Evolutionary conservation across 2,113 vertebrate species (phyloP).

Genomic region (Odontophorus gujanensis): DNA sequence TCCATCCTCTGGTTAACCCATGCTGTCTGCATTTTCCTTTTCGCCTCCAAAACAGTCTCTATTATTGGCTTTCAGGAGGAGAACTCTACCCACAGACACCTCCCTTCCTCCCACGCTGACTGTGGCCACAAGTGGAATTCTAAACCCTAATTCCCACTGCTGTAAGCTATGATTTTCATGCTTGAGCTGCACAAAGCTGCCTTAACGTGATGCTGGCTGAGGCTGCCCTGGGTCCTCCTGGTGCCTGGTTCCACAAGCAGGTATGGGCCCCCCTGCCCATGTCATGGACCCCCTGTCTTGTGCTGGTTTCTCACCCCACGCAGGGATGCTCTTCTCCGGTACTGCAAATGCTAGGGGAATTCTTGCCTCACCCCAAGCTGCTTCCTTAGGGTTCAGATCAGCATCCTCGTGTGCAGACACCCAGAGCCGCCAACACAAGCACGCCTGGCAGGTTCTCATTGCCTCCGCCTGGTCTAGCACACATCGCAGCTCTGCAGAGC

Average conservation of each 20-base stretch:
- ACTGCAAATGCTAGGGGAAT: accelerated
- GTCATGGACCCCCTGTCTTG: too few relatives aligned
- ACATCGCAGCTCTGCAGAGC: accelerated
- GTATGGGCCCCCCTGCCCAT: too few relatives aligned
- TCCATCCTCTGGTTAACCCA: not conserved
- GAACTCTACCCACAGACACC: not conserved
- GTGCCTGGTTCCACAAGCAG: not conserved
- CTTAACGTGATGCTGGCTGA: not conserved
- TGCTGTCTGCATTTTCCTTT: not conserved
- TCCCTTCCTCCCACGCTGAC: not conserved
- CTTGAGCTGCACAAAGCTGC: not conserved
- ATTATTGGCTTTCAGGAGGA: not conserved
- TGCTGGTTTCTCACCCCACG: not conserved
- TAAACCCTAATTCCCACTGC: not conserved
- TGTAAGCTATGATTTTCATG: not conserved
- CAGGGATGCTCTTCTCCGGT: not conserved
- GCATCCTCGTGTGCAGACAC: not conserved
- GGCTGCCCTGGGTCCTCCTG: not conserved
- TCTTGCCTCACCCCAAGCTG: not conserved
- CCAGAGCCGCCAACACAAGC: not conserved
- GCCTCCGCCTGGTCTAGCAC: not conserved
- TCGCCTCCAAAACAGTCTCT: not conserved
- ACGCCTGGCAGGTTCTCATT: not conserved
- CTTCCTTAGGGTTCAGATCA: not conserved
- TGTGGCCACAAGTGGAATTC: not conserved